Evolutionary conservation across 2,113 vertebrate genomes (phyloP), one percentile per base, ranked within the genome.

Genomic region (Bufo bufo): DNA sequence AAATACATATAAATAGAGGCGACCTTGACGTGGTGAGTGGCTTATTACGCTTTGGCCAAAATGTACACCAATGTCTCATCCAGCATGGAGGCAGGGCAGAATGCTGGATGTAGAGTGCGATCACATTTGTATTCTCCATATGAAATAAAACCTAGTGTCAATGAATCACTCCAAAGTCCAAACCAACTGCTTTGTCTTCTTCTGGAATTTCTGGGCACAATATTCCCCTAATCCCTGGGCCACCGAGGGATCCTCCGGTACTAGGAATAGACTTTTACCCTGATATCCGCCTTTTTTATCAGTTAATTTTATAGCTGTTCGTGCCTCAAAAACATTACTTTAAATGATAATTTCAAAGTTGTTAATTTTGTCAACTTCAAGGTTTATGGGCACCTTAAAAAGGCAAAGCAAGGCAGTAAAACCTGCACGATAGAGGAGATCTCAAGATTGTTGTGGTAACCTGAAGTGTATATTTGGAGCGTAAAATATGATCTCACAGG

Each of bases 401-500:
- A 75, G 17, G 72, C 2, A 49, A 75, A 75, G 72, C 4, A 75
- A 50, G 19, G 72, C 72, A 14, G 72, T 75, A 75, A 75, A 75
- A 50, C 72, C 50, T 49, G 45, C 23, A 20, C 72, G 72, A 75
- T 50, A 75, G n/a, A 17, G 17, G 33, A 75, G 72, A 75, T 75
- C 72, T 75, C 10, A 47, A 49, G 72, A 75, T 75, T 75, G 72
- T 50, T 75, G 19, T 50, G 72, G 47, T 75, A 75, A 75, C 72
- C 47, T 50, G 72, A 75, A 75, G 45, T 50, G 72, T 50, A 20
- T 75, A 75, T 49, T 45, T 19, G 56, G 58, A 45, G 43, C 33
- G 2, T 81, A 61, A 81, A 81, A 81, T 58, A 81, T 61, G 78
- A 81, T 61, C 54, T 43, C 79, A 12, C 79, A 19, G 16, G 56